Percentiles rank a stretch among this genome's conserved stretches.
Conservation (phyloP, 2,797 vertebrate genomes). For the Sus cebifrons region DNA sequence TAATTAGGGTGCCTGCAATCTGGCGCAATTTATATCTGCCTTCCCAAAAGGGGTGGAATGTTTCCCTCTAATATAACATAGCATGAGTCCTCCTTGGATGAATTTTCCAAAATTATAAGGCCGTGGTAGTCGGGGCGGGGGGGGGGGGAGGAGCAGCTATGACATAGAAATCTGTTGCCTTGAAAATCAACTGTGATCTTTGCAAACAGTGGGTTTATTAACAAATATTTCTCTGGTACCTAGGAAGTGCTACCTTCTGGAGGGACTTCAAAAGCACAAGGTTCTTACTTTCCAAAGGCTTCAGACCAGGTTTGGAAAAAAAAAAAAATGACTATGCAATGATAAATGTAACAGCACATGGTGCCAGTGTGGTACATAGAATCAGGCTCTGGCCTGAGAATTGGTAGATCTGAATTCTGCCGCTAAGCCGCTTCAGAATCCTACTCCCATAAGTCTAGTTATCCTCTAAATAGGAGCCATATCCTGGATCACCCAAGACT, state of each 20-base stretch:
- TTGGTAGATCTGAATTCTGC: background rate
- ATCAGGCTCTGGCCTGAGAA: background rate
- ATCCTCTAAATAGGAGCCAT: background rate
- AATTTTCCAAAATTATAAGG: conserved; percentile 9
- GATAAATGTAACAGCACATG: background rate
- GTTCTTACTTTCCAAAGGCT: background rate
- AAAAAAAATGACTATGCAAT: background rate
- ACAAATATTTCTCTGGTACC: background rate
- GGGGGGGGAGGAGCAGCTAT: background rate
- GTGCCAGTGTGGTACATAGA: accelerated
- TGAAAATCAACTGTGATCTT: conserved; percentile 34
- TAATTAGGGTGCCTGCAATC: conserved; percentile 59
- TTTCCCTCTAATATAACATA: conserved; percentile 18
- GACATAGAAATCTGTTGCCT: background rate
- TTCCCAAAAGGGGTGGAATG: conserved; percentile 21
- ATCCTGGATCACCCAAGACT: background rate
- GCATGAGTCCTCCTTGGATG: background rate
- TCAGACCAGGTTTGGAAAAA: background rate
- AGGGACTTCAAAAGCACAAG: background rate
- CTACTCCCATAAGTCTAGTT: background rate
- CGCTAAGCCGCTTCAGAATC: background rate
- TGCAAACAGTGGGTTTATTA: background rate
- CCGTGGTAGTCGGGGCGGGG: too few relatives aligned
- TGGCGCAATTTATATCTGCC: conserved; percentile 46
- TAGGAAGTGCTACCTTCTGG: background rate